A percentile compares a stretch with the other conserved stretches of the same genome.
phyloP scores from a whole-genome alignment of 2,113 vertebrate genomes.

The Halichoerus grypus region DNA sequence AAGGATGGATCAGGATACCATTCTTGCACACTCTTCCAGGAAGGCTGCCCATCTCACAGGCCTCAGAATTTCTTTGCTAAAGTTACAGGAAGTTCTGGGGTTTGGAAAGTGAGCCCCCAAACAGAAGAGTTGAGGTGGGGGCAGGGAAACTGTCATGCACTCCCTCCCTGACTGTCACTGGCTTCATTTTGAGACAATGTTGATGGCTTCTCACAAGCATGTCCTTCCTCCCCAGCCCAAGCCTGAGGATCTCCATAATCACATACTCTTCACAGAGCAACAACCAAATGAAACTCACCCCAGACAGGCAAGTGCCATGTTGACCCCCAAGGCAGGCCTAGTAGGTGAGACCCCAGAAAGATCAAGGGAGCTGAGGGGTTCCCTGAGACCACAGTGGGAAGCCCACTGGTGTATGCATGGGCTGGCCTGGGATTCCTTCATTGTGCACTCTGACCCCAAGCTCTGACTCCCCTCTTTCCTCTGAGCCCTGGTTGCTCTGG shows the following conservation, averaged over 20 bases:
- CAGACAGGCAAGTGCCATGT: neutral
- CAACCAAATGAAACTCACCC: neutral
- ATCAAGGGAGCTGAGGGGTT: neutral
- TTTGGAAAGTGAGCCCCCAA: neutral
- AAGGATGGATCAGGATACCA: neutral
- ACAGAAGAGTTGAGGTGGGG: neutral
- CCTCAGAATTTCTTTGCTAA: neutral
- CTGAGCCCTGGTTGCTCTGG: neutral
- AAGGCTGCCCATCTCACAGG: neutral
- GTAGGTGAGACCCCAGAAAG: neutral
- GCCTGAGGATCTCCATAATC: neutral
- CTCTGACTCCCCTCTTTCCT: neutral
- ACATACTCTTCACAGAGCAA: neutral
- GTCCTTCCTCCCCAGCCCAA: neutral
- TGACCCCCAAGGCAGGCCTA: neutral
- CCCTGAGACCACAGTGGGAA: neutral
- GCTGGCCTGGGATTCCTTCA: neutral
- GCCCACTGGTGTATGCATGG: neutral
- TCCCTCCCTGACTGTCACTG: neutral
- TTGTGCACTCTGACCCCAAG: neutral
- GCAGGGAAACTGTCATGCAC: neutral
- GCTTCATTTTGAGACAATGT: neutral
- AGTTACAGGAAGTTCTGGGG: neutral
- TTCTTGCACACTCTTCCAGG: neutral
- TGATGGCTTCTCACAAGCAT: neutral